Evolutionary conservation across 2,888 invertebrate genomes (phyloP).

Genomic region (Poecilobothrus nobilitatus): DNA sequence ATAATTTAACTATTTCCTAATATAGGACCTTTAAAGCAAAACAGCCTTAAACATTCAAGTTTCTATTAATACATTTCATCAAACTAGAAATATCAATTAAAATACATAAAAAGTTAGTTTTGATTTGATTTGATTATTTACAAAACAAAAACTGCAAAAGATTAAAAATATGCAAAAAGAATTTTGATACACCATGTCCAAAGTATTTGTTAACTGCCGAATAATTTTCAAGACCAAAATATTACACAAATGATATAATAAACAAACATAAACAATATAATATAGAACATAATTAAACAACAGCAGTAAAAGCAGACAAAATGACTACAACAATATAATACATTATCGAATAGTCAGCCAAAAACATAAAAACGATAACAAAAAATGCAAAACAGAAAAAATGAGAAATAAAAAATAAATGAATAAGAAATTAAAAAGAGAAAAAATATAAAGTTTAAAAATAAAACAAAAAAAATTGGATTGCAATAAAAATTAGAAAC

Average conservation of each 20-base stretch:
- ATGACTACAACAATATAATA: conserved; percentile 4
- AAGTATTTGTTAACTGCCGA: not conserved
- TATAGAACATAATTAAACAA: too few species aligned
- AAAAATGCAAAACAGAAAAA: not conserved
- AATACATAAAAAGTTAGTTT: too few species aligned
- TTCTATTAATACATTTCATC: too few species aligned
- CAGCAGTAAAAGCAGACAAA: not conserved
- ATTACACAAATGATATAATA: not conserved
- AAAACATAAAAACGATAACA: not conserved
- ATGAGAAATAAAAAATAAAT: not conserved
- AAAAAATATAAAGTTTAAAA: not conserved
- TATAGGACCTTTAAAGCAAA: too few species aligned
- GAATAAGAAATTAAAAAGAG: conserved; percentile 2
- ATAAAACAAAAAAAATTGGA: not conserved
- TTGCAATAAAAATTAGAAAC: not conserved
- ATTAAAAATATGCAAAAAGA: too few species aligned
- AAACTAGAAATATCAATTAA: too few species aligned
- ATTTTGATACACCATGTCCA: too few species aligned
- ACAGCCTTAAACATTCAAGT: too few species aligned
- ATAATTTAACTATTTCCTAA: too few species aligned
- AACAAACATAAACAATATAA: too few species aligned
- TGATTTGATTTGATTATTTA: too few species aligned
- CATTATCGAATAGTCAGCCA: conserved; percentile 8
- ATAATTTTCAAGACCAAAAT: not conserved
- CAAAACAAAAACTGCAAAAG: too few species aligned